phyloP scores from a whole-genome alignment of 2,797 vertebrate genomes.

The Eleutherodactylus coqui region DNA sequence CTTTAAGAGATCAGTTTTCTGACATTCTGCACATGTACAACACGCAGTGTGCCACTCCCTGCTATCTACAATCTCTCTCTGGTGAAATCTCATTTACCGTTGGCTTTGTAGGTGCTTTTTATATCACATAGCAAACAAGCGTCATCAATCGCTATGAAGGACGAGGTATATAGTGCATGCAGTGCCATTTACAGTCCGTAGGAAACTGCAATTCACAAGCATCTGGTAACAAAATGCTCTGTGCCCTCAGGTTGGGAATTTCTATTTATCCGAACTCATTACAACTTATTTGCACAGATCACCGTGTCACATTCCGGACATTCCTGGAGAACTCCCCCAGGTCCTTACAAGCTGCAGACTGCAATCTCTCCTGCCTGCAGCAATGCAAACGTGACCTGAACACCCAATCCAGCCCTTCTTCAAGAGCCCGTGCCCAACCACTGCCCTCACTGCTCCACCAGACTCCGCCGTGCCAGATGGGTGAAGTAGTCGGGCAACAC shows the following conservation, averaged over 20 bases:
- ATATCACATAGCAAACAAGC: no score
- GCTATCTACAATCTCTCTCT: no score
- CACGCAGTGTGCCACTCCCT: no score
- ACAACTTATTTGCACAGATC: constrained; percentile 36
- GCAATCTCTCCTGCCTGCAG: background rate
- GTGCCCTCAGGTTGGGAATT: constrained; percentile 33
- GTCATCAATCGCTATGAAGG: background rate
- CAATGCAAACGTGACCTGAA: background rate
- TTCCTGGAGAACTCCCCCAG: constrained; percentile 32
- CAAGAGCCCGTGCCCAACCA: background rate
- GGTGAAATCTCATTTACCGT: no score
- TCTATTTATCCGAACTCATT: constrained; percentile 37
- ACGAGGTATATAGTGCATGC: background rate
- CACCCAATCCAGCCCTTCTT: background rate
- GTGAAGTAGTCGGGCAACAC: background rate
- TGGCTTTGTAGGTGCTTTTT: no score
- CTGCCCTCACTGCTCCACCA: background rate
- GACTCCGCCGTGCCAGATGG: background rate
- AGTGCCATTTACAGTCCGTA: background rate
- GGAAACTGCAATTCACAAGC: background rate
- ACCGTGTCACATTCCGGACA: constrained; percentile 32
- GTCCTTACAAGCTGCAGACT: constrained; percentile 9
- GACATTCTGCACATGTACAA: no score
- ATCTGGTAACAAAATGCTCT: background rate
- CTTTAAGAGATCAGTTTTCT: no score